These are phyloP conservation scores for Mohoua ochrocephala DNA, from an alignment of 2,113 vertebrate genomes.

Conservation along the genomic window DNA sequence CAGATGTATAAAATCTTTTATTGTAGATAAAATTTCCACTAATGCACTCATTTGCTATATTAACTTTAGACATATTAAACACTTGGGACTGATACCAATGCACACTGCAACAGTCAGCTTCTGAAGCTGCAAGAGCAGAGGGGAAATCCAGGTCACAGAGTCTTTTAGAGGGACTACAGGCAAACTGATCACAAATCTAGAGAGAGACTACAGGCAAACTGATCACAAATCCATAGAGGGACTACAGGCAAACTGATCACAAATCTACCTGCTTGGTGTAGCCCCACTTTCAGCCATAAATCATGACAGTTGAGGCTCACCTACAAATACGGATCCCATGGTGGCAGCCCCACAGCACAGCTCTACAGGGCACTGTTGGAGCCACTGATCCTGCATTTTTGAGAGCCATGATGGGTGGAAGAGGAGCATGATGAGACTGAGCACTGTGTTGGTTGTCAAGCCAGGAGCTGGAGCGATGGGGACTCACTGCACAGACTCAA, in stretches of 20 bases:
- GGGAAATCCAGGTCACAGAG: neutral
- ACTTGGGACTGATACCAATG: neutral
- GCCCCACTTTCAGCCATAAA: neutral
- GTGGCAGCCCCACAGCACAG: neutral
- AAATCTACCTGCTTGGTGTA: neutral
- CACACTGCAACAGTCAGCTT: neutral
- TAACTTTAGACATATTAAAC: neutral
- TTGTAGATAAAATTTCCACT: neutral
- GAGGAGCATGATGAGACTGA: neutral
- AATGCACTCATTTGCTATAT: neutral
- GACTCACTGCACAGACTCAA: neutral
- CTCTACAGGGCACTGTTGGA: neutral
- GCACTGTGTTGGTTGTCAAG: no score
- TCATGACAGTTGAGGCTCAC: neutral
- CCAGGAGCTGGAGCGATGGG: neutral
- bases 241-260: neutral
- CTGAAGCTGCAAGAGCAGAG: neutral
- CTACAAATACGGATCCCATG: accelerated
- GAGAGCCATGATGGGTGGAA: accelerated
- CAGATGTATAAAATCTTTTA: neutral
- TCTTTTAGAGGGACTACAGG: neutral
- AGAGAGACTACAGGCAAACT: neutral
- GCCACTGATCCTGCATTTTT: neutral
- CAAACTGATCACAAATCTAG: neutral
- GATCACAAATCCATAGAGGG: neutral